phyloP scores from a whole-genome alignment of 2,888 invertebrate species.

The Drosophila antonietae region DNA sequence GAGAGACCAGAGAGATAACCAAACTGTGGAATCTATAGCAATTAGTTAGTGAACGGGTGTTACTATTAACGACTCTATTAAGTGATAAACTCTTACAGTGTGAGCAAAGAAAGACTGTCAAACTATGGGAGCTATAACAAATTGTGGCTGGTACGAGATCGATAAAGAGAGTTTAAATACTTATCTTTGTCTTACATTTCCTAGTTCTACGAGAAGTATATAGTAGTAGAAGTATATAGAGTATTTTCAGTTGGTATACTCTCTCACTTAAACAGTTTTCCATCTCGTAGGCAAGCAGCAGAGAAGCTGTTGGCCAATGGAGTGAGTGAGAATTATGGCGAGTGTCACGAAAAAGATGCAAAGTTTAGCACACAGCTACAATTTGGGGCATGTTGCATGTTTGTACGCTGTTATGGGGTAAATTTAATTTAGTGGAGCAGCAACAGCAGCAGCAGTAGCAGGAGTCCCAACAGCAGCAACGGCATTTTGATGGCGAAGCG shows the following conservation, averaged over 20 bases:
- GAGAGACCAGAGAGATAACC: background rate
- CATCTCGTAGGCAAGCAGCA: background rate
- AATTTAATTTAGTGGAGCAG: conserved; percentile 70
- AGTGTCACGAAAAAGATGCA: conserved; percentile 62
- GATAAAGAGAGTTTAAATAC: no score
- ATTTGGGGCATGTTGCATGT: conserved; percentile 54
- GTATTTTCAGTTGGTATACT: background rate
- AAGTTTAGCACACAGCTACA: conserved; percentile 52
- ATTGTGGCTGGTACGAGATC: background rate
- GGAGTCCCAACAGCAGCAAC: conserved; percentile 25
- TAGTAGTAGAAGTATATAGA: no score
- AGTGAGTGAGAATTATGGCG: background rate
- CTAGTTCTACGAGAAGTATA: no score
- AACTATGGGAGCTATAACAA: background rate
- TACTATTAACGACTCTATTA: background rate
- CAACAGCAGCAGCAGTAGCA: conserved; percentile 8
- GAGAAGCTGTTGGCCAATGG: conserved; percentile 3
- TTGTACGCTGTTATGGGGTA: conserved; percentile 67
- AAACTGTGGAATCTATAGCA: background rate
- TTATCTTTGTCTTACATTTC: background rate
- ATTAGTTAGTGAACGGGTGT: no score
- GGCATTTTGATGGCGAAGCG: conserved; percentile 58
- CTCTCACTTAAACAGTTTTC: background rate
- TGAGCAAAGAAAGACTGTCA: background rate
- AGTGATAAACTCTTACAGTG: no score